Percentiles rank a stretch among this genome's conserved stretches.
Evolutionary conservation across 1,140 invertebrate species (phyloP).

Genomic region (Cyclina sinensis): DNA sequence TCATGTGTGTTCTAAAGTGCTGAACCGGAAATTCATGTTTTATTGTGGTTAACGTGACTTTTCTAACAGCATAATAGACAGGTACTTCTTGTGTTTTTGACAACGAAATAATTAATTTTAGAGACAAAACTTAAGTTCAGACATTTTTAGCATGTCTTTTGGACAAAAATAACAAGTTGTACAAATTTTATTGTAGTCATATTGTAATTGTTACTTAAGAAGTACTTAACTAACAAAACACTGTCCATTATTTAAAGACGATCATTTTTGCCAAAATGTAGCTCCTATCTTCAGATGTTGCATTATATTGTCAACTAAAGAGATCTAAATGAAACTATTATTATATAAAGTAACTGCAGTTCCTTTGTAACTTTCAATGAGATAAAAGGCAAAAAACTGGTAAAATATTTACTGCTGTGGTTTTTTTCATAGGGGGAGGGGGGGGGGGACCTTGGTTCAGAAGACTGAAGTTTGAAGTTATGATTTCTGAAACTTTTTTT

Average conservation of each 20-base stretch:
- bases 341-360: background rate
- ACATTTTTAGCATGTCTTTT: background rate
- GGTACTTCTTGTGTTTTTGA: background rate
- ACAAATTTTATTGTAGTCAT: too few relatives aligned
- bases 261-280: background rate
- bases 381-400: background rate
- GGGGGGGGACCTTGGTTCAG: too few relatives aligned
- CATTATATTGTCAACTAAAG: conserved; percentile 9
- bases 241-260: background rate
- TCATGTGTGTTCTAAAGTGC: background rate
- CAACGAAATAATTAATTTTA: conserved; percentile 8
- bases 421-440: too few relatives aligned
- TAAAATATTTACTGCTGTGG: too few relatives aligned
- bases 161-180: background rate
- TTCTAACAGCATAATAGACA: background rate
- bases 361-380: background rate
- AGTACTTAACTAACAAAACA: too few relatives aligned
- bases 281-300: background rate
- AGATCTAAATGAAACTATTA: background rate
- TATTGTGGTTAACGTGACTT: background rate
- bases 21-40: background rate
- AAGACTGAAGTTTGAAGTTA: too few relatives aligned
- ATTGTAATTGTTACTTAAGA: too few relatives aligned
- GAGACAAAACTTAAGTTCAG: background rate
- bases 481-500: too few relatives aligned